Base-by-base conservation (phyloP, 2,113 vertebrate genomes). In the Strigops habroptila region DNA sequence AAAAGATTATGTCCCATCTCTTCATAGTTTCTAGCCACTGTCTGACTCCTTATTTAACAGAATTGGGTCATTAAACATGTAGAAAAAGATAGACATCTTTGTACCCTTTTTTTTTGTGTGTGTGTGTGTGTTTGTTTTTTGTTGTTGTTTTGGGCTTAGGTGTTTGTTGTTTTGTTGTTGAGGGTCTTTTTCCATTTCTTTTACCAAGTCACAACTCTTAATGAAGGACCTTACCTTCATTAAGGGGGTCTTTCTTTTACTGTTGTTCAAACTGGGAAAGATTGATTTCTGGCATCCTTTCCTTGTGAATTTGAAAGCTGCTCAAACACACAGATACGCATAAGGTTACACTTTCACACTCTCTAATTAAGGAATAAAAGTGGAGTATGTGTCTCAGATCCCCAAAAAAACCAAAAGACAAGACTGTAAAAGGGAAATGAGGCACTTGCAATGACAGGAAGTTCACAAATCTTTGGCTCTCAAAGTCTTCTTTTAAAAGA, bases 291-390 rank as follows among this genome's bases (percentile, higher is more conserved):
- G 65, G 12, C 18, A 55, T 39, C 12, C 41, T 46, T 85, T 70
- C 43, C 55, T 76, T 52, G 16, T 43, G 67, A 89, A 82, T 52
- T 55, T 96, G 70, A 93, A 91, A 95, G 48, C 46, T 90, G 25
- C 52, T 82, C n/a, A 75, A 63, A 70, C 23, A 55, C 52, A 35
- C 17, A 64, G 65, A 49, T 69, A 71, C 75, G 51, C 28, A 43
- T 83, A 73, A 86, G 33, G 49, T 84, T 91, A 63, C 28, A 75
- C 7, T 74, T 92, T 93, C 39, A 75, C 37, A 24, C 30, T 67
- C 65, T 81, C n/a, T 69, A 89, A 91, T 92, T 94, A 74, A 78
- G 39, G 30, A 89, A 51, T 84, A 60, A 78, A 89, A 89, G 33
- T 18, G 22, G 22, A 83, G 5, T 48, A 44, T 37, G 10, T 65